Conservation (phyloP, 1,140 invertebrate species). For the Trichonephila inaurata region DNA sequence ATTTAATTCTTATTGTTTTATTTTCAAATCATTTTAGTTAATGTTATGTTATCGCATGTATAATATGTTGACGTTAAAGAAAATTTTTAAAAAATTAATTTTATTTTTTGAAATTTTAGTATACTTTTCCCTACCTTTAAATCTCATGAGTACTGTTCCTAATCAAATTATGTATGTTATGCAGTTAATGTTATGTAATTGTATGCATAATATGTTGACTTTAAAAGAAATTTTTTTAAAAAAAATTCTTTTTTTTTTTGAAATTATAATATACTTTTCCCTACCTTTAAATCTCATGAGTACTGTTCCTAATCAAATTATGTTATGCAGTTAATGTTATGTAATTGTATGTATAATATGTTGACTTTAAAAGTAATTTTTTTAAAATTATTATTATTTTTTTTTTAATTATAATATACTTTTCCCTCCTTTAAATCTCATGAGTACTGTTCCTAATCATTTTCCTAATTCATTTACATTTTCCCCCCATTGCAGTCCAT, state of each 20-base stretch:
- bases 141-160: not conserved
- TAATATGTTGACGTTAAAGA: too few relatives aligned
- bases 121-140: not conserved
- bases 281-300: not conserved
- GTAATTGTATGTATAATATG: too few relatives aligned
- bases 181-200: too few relatives aligned
- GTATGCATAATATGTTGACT: too few relatives aligned
- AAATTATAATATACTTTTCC: not conserved
- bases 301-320: not conserved
- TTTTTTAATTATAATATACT: not conserved
- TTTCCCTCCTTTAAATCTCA: not conserved
- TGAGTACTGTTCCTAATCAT: not conserved
- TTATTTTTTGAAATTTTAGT: too few relatives aligned
- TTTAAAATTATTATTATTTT: not conserved
- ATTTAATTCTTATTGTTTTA: too few relatives aligned
- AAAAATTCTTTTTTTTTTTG: not conserved
- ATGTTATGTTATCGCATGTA: too few relatives aligned
- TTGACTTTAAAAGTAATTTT: too few relatives aligned
- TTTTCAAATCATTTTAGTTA: too few relatives aligned
- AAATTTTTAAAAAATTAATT: too few relatives aligned
- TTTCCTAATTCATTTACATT: not conserved
- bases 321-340: too few relatives aligned
- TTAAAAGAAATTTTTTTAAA: too few relatives aligned
- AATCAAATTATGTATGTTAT: not conserved
- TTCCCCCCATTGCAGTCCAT: slow-evolving; percentile 84